These are phyloP conservation scores for Hepsetus odoe DNA, from an alignment of 2,113 vertebrate species.

Conservation along the genomic window DNA sequence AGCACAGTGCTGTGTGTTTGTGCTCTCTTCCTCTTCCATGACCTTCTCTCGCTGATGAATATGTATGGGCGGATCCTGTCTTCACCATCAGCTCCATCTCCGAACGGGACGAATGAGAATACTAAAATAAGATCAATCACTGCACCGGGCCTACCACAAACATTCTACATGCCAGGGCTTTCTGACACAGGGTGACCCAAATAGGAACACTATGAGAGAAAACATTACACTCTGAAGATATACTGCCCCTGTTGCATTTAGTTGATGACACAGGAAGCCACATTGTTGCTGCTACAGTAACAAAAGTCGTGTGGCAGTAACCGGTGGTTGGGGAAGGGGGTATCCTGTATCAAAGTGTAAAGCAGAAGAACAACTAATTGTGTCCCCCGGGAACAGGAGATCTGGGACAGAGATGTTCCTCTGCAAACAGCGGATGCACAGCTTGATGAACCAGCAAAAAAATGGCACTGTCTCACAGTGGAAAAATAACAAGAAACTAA, in stretches of 20 bases:
- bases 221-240: slow-evolving; percentile 18
- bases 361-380: slow-evolving; percentile 44
- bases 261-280: slow-evolving; percentile 33
- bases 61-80: slow-evolving; percentile 49
- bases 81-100: slow-evolving; percentile 14
- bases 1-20: slow-evolving; percentile 35
- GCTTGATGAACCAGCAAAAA: slow-evolving; percentile 43
- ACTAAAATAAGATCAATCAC: slow-evolving; percentile 52
- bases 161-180: slow-evolving; percentile 10
- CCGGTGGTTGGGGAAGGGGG: slow-evolving; percentile 16
- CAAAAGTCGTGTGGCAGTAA: slow-evolving; percentile 24
- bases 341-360: slow-evolving; percentile 46
- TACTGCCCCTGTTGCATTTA: slow-evolving; percentile 26
- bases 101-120: slow-evolving; percentile 29
- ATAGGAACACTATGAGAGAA: neutral
- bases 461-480: slow-evolving; percentile 4
- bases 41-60: slow-evolving; percentile 59
- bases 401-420: slow-evolving; percentile 32
- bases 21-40: slow-evolving; percentile 36
- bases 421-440: slow-evolving; percentile 1
- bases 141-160: slow-evolving; percentile 3
- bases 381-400: slow-evolving; percentile 41
- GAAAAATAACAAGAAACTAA: slow-evolving; percentile 30
- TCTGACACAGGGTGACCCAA: neutral
- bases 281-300: slow-evolving; percentile 31